Base-by-base conservation (phyloP, 2,113 vertebrate genomes). In the Phyllostomus discolor region DNA sequence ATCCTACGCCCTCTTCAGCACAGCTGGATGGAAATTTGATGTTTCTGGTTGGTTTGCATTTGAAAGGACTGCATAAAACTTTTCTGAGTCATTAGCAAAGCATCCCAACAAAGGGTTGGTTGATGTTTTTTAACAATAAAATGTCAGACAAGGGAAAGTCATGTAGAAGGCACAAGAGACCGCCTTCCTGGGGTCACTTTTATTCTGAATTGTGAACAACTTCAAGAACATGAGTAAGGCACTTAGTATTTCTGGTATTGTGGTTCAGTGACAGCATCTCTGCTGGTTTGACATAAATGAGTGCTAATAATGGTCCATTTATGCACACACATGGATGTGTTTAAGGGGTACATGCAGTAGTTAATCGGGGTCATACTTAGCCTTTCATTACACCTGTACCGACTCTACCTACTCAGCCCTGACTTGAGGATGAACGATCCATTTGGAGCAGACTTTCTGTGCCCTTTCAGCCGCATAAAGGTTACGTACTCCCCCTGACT, bases 181-280 rank as follows among this genome's bases (percentile, higher is more conserved):
- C 91, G 94, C 48, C 48, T 94, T 96, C 86, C 59, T 89, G 46
- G n/a, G 66, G 79, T 95, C 80, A 92, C 81, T 97, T 97, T 90
- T 88, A 96, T 90, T 97, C 92, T 80, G 43, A 87, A 69, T 97
- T 96, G 67, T 79, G 38, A 95, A 95, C 48, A 83, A 85, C 73
- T 96, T 96, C 93, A 97, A 95, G 94, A 46, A n/a, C 80, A 94
- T 97, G 93, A 97, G 93, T 95, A 94, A 97, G 85, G n/a, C 26
- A 28, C 41, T 89, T 89, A 79, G 79, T 69, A 84, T 96, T 96
- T 92, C 76, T 90, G 69, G 35, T 90, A 95, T 70, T 52, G 1
- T 22, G 69, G 17, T 48, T 92, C 93, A 90, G 0, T 70, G 82
- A 75, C 64, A 94, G 52, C 31, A 41, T 82, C 43, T 80, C 57